phyloP scores from a whole-genome alignment of 35 echinoderm and acorn worm species.

The Amphiura filiformis region DNA sequence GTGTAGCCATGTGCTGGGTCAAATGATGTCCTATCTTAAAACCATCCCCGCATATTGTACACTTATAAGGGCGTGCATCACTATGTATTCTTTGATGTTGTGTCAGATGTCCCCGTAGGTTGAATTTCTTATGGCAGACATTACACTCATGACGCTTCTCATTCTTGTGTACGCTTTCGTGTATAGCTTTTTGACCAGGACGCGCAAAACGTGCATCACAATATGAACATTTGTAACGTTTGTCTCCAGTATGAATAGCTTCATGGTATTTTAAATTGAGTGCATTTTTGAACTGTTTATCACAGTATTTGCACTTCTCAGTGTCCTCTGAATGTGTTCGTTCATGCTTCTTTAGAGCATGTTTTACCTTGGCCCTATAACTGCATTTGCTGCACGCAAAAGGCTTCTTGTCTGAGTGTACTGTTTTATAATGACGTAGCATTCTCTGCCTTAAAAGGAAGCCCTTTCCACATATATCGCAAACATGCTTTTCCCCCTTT shows the following conservation, averaged over 20 bases:
- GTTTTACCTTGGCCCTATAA: background rate
- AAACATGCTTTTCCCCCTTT: background rate
- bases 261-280: background rate
- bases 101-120: background rate
- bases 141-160: background rate
- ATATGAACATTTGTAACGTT: background rate
- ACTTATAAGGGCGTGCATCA: background rate
- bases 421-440: background rate
- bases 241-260: background rate
- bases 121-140: background rate
- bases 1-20: background rate
- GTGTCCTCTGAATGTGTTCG: background rate
- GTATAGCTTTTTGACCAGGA: background rate
- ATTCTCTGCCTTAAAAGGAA: background rate
- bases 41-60: background rate
- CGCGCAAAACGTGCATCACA: background rate
- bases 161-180: background rate
- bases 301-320: background rate
- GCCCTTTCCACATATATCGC: background rate
- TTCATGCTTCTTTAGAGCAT: background rate
- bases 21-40: background rate
- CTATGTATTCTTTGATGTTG: background rate
- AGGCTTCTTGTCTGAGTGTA: background rate
- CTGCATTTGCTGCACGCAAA: background rate
- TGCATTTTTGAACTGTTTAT: background rate